Conservation (phyloP, 2,888 invertebrate species). For the Rhorus exstirpatorius region DNA sequence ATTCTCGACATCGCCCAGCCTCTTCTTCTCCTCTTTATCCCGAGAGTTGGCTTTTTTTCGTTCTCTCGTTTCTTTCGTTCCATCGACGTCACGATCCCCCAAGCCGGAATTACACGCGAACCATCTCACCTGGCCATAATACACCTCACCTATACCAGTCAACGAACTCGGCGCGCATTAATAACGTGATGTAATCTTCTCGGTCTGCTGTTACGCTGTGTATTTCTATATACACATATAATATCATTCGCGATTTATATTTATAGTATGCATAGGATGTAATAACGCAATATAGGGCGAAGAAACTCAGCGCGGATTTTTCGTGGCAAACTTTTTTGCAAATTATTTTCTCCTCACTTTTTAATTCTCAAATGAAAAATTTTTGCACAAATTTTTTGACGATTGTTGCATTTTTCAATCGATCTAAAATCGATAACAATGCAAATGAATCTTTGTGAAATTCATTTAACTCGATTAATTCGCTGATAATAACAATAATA, state of each 20-base stretch:
- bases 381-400: no score
- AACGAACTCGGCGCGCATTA: conserved; percentile 82
- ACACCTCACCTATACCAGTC: conserved; percentile 75
- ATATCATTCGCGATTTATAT: conserved; percentile 12
- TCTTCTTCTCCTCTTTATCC: conserved; percentile 23
- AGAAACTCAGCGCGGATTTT: neutral
- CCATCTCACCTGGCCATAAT: conserved; percentile 65
- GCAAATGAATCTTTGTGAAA: no score
- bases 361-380: conserved; percentile 1
- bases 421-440: no score
- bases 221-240: neutral
- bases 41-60: conserved; percentile 7
- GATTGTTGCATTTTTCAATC: no score
- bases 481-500: no score
- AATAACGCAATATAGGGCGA: neutral
- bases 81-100: conserved; percentile 73
- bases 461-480: no score
- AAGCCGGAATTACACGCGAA: conserved; percentile 76
- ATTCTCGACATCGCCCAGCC: conserved; percentile 23
- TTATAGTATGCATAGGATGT: neutral
- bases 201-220: conserved; percentile 58
- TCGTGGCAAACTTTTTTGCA: neutral
- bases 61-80: conserved; percentile 57
- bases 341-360: neutral
- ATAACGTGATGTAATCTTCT: conserved; percentile 83